These are phyloP conservation scores for Enteromius unitaeniatus DNA, from an alignment of 2,797 vertebrate species.

Conservation along the genomic window DNA sequence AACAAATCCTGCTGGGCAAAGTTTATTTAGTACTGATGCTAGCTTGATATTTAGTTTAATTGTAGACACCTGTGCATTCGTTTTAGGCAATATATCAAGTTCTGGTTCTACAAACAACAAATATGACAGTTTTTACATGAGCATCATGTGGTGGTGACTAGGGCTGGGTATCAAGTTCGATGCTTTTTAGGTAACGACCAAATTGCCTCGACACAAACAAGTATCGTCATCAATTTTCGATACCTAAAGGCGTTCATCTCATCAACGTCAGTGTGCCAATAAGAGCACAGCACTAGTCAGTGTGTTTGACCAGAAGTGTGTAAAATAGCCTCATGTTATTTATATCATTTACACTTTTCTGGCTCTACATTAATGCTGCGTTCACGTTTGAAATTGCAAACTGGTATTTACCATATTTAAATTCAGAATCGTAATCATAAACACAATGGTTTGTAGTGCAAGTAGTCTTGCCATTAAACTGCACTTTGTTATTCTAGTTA, in stretches of 20 bases:
- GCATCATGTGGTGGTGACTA: background rate
- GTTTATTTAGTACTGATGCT: constrained; percentile 1
- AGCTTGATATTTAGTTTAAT: constrained; percentile 6
- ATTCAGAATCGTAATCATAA: background rate
- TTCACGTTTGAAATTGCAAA: background rate
- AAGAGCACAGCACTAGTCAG: no score
- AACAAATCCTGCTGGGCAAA: background rate
- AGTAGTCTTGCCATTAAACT: background rate
- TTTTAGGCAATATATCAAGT: background rate
- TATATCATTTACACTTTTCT: no score
- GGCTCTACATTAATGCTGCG: no score
- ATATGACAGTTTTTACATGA: background rate
- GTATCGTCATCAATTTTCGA: no score
- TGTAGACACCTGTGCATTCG: background rate
- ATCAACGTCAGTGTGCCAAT: no score
- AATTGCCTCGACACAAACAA: no score
- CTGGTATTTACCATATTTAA: background rate
- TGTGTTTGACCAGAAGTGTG: no score
- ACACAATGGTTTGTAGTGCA: background rate
- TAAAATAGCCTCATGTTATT: no score
- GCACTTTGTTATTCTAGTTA: background rate
- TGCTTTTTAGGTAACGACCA: no score
- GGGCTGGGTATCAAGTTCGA: no score
- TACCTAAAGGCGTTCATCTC: no score
- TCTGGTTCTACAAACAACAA: background rate